Base-by-base conservation (phyloP, 1,140 invertebrate species). In the Drosophila equinoxialis region DNA sequence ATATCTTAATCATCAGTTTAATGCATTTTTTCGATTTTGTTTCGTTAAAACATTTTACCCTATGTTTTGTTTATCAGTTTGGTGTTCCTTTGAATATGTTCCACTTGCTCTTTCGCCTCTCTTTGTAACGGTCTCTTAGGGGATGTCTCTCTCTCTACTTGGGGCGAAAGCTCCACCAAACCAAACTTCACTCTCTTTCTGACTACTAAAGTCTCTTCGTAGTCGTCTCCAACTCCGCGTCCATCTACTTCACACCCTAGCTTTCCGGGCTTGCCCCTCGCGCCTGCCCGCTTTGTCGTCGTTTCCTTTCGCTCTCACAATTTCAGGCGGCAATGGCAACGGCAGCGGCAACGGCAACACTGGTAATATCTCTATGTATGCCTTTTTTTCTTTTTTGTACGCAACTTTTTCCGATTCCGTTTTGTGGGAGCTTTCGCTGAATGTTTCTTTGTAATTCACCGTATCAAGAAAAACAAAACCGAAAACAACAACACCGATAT, bases 281-380 rank as follows among this genome's bases (percentile, higher is more conserved):
- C 61, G 33, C 61, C 30, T 41, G 63, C 35, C 57, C 37, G 39
- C 23, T 39, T 76, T 74, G n/a, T 41, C 26, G 37, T 57, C 17
- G 41, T 37, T 62, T 55, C 33, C 55, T 65, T 30, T 65, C 39
- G 6, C 45, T 33, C 42, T 45, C 51, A 60, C 54, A 67, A 59
- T 68, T 77, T 65, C 72, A 79, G 83, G 84, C 79, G 82, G 79
- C 81, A 78, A 85, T 83, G 82, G 67, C 83, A 83, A 83, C 82
- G 80, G 68, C 72, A 64, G 76, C 77, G 58, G 45, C 45, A 51
- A 14, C 82, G 82, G 67, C 83, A 83, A 83, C 82, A 76, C 63
- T 68, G 68, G 72, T 73, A 59, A 73, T 42, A 68, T 79, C 48
- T 82, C 69, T 74, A 64, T 79, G 45, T 76, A 76, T 73, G 87